Conservation (phyloP, 2,797 vertebrate genomes). For the Rhynchonycteris naso region DNA sequence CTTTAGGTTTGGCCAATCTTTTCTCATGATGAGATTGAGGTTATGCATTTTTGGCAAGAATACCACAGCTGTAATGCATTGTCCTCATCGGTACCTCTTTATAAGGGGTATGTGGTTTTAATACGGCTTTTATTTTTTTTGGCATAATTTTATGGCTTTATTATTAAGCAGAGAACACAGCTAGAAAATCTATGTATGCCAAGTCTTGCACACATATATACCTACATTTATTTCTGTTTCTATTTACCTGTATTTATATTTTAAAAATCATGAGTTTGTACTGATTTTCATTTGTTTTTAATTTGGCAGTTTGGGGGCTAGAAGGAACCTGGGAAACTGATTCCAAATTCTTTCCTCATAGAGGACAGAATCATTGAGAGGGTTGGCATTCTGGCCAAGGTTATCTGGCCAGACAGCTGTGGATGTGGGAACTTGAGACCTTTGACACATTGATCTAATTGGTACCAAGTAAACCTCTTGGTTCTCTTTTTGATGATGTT, state of each 20-base stretch:
- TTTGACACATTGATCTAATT: not conserved
- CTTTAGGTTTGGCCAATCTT: not conserved
- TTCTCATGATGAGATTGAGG: no score
- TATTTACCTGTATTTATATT: not conserved
- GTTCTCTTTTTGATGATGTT: not conserved
- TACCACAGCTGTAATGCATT: no score
- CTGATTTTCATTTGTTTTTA: slow-evolving; percentile 51
- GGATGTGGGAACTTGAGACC: not conserved
- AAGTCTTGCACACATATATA: not conserved
- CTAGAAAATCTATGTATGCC: not conserved
- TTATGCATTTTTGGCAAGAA: no score
- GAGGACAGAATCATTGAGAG: not conserved
- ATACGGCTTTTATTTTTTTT: no score
- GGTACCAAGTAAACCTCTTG: not conserved
- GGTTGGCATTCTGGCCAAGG: not conserved
- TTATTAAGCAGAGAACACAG: not conserved
- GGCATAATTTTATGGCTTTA: no score
- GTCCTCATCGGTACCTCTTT: no score
- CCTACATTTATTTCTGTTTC: not conserved
- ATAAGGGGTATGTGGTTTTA: no score
- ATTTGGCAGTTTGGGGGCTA: slow-evolving; percentile 5
- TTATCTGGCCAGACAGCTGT: not conserved
- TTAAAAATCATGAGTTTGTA: slow-evolving; percentile 4
- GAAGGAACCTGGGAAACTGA: not conserved
- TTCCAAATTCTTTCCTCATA: not conserved